Evolutionary conservation across 2,888 invertebrate species (phyloP).

Genomic region (Stenodema calcarata): DNA sequence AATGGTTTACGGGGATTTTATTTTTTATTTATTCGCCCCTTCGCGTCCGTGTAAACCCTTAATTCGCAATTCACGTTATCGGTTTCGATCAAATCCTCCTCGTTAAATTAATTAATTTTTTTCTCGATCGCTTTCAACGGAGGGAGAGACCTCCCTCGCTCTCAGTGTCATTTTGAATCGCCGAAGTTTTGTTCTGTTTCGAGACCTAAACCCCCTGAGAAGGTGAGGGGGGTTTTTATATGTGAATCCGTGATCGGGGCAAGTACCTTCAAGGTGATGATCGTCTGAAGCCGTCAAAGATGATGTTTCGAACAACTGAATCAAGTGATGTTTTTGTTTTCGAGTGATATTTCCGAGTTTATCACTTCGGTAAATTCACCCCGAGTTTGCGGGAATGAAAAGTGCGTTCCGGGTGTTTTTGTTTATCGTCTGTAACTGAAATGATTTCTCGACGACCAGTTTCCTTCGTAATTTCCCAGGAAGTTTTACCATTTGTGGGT

Average conservation of each 20-base stretch:
- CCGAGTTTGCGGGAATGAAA: not conserved
- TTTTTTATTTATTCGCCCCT: not conserved
- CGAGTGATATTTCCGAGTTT: not conserved
- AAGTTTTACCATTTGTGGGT: not conserved
- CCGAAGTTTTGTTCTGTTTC: not conserved
- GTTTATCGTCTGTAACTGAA: not conserved
- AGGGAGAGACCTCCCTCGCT: not conserved
- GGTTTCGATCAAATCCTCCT: no score
- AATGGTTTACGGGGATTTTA: constrained; percentile 34
- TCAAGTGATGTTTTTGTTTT: not conserved
- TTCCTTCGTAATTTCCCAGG: no score
- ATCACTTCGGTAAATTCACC: not conserved
- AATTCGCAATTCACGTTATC: no score
- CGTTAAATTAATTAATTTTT: no score
- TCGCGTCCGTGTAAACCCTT: not conserved
- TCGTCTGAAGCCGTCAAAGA: not conserved
- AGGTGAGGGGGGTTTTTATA: not conserved
- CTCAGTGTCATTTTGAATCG: not conserved
- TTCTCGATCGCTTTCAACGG: no score
- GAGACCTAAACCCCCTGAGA: not conserved
- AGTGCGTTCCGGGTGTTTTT: not conserved
- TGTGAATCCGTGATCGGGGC: not conserved
- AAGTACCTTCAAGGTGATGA: constrained; percentile 2
- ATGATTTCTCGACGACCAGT: not conserved
- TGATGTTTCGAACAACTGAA: not conserved